These are phyloP conservation scores for Chrysochloris asiatica DNA, from an alignment of 2,113 vertebrate genomes.

Conservation along the genomic window DNA sequence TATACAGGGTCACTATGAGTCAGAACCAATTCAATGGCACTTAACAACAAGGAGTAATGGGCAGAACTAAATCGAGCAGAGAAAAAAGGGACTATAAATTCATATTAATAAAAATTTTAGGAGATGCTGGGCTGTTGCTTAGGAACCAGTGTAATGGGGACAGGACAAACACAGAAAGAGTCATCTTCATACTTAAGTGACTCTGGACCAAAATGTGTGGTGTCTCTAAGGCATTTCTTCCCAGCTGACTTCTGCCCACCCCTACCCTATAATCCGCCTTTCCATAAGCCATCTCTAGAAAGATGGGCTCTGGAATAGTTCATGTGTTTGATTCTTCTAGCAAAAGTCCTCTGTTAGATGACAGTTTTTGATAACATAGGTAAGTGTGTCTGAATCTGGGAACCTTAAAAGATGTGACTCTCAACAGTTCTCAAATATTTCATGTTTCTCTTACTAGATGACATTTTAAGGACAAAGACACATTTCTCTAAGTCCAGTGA, in stretches of 20 bases:
- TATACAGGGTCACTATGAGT: background rate
- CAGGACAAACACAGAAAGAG: background rate
- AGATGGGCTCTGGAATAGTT: background rate
- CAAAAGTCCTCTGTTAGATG: background rate
- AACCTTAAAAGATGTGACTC: too few relatives aligned
- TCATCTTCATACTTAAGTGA: background rate
- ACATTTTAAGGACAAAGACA: background rate
- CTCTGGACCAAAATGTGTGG: background rate
- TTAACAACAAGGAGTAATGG: background rate
- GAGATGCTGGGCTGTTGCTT: background rate
- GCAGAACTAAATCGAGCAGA: background rate
- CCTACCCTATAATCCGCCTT: background rate
- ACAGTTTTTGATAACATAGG: background rate
- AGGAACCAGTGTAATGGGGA: background rate
- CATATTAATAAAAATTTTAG: background rate
- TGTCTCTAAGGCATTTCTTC: background rate
- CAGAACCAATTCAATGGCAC: background rate
- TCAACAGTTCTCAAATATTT: background rate
- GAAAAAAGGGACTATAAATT: background rate
- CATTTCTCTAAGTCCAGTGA: background rate
- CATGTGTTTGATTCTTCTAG: background rate
- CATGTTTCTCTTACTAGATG: background rate
- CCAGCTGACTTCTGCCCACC: background rate
- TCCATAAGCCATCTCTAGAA: background rate
- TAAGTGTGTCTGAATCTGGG: constrained; percentile 15